Conservation (phyloP, 2,113 vertebrate species). For the Corydoras sp. region DNA sequence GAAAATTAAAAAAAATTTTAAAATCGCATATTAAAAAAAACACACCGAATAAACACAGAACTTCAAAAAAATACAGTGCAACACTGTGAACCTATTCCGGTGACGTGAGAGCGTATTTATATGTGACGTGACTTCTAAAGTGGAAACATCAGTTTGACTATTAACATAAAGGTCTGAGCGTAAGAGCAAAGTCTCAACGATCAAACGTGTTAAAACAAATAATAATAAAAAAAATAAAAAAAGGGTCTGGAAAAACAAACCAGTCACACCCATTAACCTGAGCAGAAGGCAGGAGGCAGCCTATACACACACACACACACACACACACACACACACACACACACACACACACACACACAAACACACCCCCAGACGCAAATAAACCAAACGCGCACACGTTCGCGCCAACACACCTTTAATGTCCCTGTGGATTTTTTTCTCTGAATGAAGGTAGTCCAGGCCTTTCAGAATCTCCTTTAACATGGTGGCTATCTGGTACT, state of each 20-base stretch:
- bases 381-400: neutral
- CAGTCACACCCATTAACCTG: slow-evolving; percentile 31
- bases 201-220: slow-evolving; percentile 22
- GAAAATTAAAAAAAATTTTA: too few species aligned
- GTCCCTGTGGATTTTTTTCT: slow-evolving; percentile 89
- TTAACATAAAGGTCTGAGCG: slow-evolving; percentile 1
- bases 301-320: neutral
- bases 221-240: slow-evolving; percentile 13
- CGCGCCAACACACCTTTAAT: slow-evolving; percentile 74
- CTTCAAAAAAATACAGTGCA: too few species aligned
- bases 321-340: neutral
- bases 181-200: neutral
- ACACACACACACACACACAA: slow-evolving; percentile 5
- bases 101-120: too few species aligned
- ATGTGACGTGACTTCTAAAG: too few species aligned
- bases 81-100: too few species aligned
- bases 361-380: slow-evolving; percentile 12
- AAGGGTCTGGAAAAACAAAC: slow-evolving; percentile 1
- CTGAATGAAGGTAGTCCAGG: slow-evolving; percentile 83
- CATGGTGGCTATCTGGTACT: slow-evolving; percentile 87
- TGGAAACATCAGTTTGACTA: slow-evolving; percentile 7
- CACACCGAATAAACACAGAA: too few species aligned
- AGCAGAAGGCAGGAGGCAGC: neutral
- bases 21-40: too few species aligned
- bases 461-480: slow-evolving; percentile 86